Evolutionary conservation across 2,113 vertebrate species (phyloP), one percentile per base, ranked within the genome.

Genomic region (Leucopsar rothschildi): DNA sequence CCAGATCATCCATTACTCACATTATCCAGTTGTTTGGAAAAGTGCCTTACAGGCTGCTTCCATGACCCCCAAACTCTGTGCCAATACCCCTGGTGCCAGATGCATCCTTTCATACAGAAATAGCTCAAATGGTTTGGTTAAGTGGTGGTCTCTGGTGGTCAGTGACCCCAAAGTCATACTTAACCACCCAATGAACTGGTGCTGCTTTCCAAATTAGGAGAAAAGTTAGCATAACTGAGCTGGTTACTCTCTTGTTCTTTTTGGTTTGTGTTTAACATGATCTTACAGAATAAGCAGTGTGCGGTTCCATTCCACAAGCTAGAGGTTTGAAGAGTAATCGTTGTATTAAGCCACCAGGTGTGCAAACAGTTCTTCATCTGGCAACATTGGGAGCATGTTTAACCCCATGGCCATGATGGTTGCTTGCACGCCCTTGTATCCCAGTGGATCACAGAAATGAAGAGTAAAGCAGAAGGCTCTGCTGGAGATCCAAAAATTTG

Each of bases 221-320:
- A 24, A 39, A 53, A 45, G n/a, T 53, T 45, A 33, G 4, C 47
- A 13, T 39, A 53, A 60, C 33, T 44, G 39, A 37, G 27, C 55
- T 60, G 39, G 12, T 45, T 61, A 28, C 45, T 23, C 6, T 86
- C 28, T 19, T 4, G 10, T 52, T 69, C 18, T 42, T 49, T 52
- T 39, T 69, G 10, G 33, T 61, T 69, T 1, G 0, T 61, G 55
- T 69, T 69, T 45, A 45, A 19, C 15, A 8, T n/a, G 39, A 28
- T 28, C 12, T 45, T 78, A 24, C 19, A 61, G 8, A 33, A 18
- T n/a, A 45, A 69, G 18, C 23, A 39, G 19, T 9, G 39, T 45
- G 39, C 0, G 0, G 28, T 86, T 86, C 39, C 0, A 0, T 61
- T 78, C 19, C 3, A 2, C 9, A 23, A 23, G 10, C n/a, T 39